phyloP scores from a whole-genome alignment of 2,797 vertebrate species.

The Poecilia wingei region DNA sequence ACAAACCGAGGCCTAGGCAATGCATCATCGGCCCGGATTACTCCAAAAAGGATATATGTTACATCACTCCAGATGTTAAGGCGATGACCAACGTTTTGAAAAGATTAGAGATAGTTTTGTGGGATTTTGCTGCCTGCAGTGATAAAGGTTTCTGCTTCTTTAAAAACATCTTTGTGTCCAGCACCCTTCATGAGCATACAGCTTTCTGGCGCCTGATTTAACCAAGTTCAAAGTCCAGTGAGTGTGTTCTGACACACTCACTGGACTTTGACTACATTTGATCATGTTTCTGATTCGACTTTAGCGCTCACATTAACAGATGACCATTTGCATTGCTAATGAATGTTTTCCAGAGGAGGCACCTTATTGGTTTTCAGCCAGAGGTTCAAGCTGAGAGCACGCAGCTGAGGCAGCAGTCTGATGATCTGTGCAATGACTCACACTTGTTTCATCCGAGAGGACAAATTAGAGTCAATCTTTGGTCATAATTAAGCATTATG shows the following conservation, averaged over 20 bases:
- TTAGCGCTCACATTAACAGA: constrained; percentile 66
- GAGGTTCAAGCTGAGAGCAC: constrained; percentile 27
- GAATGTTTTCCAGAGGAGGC: constrained; percentile 52
- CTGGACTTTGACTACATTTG: constrained; percentile 52
- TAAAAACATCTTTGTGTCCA: constrained; percentile 15
- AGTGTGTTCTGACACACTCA: constrained; percentile 47
- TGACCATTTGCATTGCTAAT: constrained; percentile 48
- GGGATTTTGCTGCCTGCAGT: constrained; percentile 28
- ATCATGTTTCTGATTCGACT: constrained; percentile 74
- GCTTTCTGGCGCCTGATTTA: neutral
- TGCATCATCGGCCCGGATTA: constrained; percentile 52
- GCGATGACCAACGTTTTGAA: constrained; percentile 56
- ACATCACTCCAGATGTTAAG: constrained; percentile 69
- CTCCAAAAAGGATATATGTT: constrained; percentile 59
- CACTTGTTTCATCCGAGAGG: constrained; percentile 56
- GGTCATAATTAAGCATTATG: neutral
- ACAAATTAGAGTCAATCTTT: constrained; percentile 42
- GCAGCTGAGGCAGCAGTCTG: constrained; percentile 57
- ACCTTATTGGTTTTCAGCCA: constrained; percentile 54
- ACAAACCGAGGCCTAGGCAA: constrained; percentile 22
- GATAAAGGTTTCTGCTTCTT: constrained; percentile 14
- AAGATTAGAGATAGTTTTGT: constrained; percentile 45
- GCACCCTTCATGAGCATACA: neutral
- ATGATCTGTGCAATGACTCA: constrained; percentile 48
- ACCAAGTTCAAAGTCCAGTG: constrained; percentile 28